Percentiles rank a stretch among this genome's conserved stretches.
Conservation (phyloP, 2,113 vertebrate genomes). For the Cottus gobio region DNA sequence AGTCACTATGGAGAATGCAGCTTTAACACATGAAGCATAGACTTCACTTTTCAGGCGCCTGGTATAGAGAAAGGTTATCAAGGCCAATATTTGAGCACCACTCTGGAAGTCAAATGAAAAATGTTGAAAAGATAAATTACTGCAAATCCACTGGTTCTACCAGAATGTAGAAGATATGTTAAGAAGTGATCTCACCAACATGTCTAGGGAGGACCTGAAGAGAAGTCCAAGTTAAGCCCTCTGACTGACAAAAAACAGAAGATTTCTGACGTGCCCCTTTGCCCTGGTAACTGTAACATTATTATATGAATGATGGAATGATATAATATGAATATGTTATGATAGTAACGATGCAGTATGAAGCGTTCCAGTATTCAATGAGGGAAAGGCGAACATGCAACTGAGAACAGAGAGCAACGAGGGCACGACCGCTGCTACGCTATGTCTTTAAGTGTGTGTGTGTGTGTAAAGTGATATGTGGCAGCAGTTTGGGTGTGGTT, state of each 20-base stretch:
- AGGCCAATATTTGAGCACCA: no score
- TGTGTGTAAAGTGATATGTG: constrained; percentile 23
- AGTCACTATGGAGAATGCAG: no score
- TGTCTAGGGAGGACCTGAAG: background rate
- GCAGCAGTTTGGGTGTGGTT: constrained; percentile 50
- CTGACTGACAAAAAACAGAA: background rate
- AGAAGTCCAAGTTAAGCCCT: background rate
- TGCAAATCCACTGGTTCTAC: background rate
- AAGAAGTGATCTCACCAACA: background rate
- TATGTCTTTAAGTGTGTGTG: background rate
- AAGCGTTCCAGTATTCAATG: background rate
- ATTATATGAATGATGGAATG: no score
- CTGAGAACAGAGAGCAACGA: background rate
- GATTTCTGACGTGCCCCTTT: background rate
- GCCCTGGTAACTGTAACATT: background rate
- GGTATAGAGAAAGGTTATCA: no score
- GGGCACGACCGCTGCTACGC: no score
- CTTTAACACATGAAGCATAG: no score
- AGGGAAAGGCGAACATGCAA: background rate
- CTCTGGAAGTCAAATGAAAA: background rate
- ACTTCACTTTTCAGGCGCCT: no score
- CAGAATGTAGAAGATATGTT: background rate
- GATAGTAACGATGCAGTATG: background rate
- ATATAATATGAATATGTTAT: background rate
- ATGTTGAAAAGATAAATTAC: background rate